A percentile compares a stretch with the other conserved stretches of the same genome.
Evolutionary conservation across 2,888 invertebrate species (phyloP).

Genomic region (Eristalis arbustorum): DNA sequence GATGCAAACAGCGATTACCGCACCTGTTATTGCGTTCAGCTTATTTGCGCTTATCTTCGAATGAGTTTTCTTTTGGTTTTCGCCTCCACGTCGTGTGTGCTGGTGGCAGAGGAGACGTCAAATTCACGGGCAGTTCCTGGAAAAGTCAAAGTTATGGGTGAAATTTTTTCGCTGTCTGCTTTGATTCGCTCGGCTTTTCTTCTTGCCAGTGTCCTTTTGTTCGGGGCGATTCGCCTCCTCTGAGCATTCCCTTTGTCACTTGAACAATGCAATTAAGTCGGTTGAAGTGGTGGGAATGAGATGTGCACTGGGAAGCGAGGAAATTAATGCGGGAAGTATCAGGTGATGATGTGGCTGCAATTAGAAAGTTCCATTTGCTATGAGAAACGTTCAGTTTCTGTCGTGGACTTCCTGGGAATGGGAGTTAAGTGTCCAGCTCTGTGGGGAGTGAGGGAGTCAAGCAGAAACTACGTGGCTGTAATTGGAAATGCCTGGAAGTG

Average conservation of each 20-base stretch:
- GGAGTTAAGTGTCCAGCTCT: not conserved
- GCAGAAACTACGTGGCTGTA: no score
- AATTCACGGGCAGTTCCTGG: no score
- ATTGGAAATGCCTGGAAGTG: no score
- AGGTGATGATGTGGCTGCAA: not conserved
- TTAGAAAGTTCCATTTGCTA: not conserved
- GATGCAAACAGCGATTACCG: not conserved
- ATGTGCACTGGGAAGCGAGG: not conserved
- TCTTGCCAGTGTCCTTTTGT: not conserved
- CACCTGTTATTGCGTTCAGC: no score
- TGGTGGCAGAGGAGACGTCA: not conserved
- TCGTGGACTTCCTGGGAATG: not conserved
- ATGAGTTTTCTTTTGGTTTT: not conserved
- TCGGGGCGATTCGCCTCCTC: not conserved
- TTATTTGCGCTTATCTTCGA: not conserved
- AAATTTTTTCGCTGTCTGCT: not conserved
- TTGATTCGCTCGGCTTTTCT: not conserved
- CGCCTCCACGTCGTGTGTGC: not conserved
- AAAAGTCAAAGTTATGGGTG: no score
- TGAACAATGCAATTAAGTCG: not conserved
- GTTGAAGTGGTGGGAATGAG: not conserved
- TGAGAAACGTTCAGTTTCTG: not conserved
- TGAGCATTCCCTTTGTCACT: not conserved
- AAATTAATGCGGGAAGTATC: not conserved
- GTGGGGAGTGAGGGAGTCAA: not conserved